Evolutionary conservation across 2,113 vertebrate genomes (phyloP).

Genomic region (Cnemophilus loriae): DNA sequence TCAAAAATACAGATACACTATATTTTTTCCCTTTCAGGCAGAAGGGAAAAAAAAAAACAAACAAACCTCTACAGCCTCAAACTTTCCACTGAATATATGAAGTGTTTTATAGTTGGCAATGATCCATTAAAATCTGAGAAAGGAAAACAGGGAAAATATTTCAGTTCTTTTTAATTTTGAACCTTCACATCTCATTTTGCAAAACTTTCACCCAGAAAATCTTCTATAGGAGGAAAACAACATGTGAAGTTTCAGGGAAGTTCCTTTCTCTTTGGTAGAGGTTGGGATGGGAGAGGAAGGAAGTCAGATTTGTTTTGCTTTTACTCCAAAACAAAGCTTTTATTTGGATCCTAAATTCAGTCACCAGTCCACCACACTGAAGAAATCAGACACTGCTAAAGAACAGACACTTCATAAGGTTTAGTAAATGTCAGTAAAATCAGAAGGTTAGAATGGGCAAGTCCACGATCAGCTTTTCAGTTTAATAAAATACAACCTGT

Average conservation of each 20-base stretch:
- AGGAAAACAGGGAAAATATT: background rate
- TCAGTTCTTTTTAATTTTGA: background rate
- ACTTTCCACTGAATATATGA: background rate
- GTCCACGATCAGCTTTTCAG: background rate
- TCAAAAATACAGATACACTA: background rate
- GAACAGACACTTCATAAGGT: background rate
- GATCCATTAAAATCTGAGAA: background rate
- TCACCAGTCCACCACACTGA: background rate
- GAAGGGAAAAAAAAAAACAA: background rate
- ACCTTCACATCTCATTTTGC: background rate
- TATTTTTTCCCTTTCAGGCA: background rate
- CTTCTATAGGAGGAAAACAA: constrained; percentile 44
- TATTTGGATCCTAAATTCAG: background rate
- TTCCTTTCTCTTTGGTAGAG: background rate
- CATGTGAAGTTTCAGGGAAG: constrained; percentile 33
- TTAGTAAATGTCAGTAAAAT: background rate
- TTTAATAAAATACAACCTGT: background rate
- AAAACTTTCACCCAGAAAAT: constrained; percentile 43
- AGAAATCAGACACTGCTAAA: background rate
- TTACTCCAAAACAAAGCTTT: constrained; percentile 35
- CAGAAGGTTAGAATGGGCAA: background rate
- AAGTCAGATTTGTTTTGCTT: background rate
- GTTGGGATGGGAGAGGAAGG: constrained; percentile 19
- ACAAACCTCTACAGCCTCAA: background rate
- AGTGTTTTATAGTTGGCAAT: background rate